Evolutionary conservation across 2,113 vertebrate genomes (phyloP), one percentile per base, ranked within the genome.

Genomic region (Hippopotamus amphibius): DNA sequence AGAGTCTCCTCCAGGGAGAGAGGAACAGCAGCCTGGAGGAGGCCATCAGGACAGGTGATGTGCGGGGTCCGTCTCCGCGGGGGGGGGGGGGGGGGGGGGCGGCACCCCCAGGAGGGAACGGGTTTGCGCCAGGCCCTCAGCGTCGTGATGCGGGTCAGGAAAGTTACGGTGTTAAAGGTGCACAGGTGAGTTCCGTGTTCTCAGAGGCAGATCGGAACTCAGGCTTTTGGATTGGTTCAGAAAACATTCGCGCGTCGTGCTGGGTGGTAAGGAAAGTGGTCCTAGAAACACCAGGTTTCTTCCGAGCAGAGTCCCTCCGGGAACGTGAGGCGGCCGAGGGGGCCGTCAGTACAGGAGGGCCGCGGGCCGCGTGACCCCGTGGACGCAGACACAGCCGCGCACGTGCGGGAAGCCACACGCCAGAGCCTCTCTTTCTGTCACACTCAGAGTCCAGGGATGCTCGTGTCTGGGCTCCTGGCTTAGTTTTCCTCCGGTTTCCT

Each of bases 21-120:
- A 98, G 99, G 1, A 98, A 99, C 95, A 46, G 98, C 93, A 99
- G 98, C 89, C 98, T 99, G 97, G 98, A 99, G 97, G 99, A 99
- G 76, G 98, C 99, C 97, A 99, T 99, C 96, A 98, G 96, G 69
- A 99, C 99, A 98, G 99, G 99, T 99, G 97, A 98, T 0, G 4
- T 33, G 15, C 9, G 2, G 86, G 13, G 3, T 6, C 69, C 41
- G 7, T 43, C 88, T 48, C 63, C n/a, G 37, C 16, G 6, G 90
- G 90, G 37, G 2, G 41, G 43, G 14, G 11, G 7, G 79, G 7
- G 80, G 19, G 24, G 30, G 24, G 17, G 14, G 22, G 43, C 0
- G 2, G 22, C 43, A 1, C 4, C 33, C 19, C n/a, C 55, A 57
- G 37, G 21, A 57, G 24, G 50, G 46, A 30, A 5, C 37, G 3